Evolutionary conservation across 2,113 vertebrate genomes (phyloP), one percentile per base, ranked within the genome.

Genomic region (Indicator maculatus): DNA sequence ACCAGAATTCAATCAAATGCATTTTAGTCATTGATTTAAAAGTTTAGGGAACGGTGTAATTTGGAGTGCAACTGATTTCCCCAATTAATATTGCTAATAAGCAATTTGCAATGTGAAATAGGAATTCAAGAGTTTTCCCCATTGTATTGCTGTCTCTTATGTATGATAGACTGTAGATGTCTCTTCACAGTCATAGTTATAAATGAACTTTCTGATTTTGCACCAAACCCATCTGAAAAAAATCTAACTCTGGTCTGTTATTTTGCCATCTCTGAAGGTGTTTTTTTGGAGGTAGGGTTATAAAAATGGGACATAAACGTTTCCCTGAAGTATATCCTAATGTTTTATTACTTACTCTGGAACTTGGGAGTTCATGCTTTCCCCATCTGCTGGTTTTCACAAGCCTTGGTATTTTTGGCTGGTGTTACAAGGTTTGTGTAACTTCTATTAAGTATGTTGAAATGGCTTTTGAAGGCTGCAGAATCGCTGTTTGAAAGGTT

Each of bases 301-400:
- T 44, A 86, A 90, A 87, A 90, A 80, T 21, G 20, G 72, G 50
- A 23, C 72, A 72, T 56, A 80, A 76, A 70, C 30, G 28, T 91
- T 85, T 80, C 26, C 56, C 52, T 92, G 72, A 81, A 93, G 70
- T 91, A 83, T 60, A 83, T 88, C 19, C 52, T 83, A 52, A 75
- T 24, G 19, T 50, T 44, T 88, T 81, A 77, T 67, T 94, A 87
- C 71, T 87, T 50, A 55, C 55, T 90, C 47, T 93, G 72, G 86
- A 90, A 88, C 88, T 83, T 38, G 56, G 56, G 88, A 96, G 75
- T 93, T 90, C 88, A 77, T 83, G 64, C 76, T 90, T 93, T 87
- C 94, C 79, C 88, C 80, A 94, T 94, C 92, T 96, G 93, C 50
- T 96, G 74, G 39, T 83, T 96, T 95, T 96, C 92, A 93, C 95